Base-by-base conservation (phyloP, 2,797 vertebrate species). In the Limnodromus scolopaceus region DNA sequence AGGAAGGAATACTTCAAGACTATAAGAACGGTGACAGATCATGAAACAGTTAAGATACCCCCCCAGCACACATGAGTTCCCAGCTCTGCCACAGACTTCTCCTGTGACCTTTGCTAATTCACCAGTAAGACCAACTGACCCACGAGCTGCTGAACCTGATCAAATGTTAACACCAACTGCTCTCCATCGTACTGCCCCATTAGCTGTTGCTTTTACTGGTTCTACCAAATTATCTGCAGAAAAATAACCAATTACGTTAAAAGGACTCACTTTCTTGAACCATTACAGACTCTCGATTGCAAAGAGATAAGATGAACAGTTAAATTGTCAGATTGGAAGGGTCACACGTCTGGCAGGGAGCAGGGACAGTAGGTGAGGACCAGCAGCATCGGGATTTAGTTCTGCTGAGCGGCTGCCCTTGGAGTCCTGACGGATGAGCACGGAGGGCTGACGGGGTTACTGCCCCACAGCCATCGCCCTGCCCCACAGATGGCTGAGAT, bases 181-280 rank as follows among this genome's bases (percentile, higher is more conserved):
- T 55, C n/a, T n/a, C 54, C 39, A 0, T 27, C 6, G 0, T 2
- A 6, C 39, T 28, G 63, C 70, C 64, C 63, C 45, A 0, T 20
- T 19, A 65, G 51, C 24, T 17, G 66, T 4, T 39, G 55, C 38
- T 76, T 27, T 18, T 53, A 17, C n/a, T 4, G 43, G 1, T 46
- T 53, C 75, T 39, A 30, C 7, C 45, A 22, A 39, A n/a, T 39
- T 3, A 16, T 23, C 55, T 34, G 16, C 55, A 16, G 34, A 28
- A 53, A 55, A 93, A 49, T 22, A 53, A 41, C 17, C 11, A 1
- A 0, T 32, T 34, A 10, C 34, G 34, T 16, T 9, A 8, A 32
- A 55, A 75, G n/a, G 46, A 24, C 46, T 36, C 2, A 0, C 28
- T 63, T 41, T n/a, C 51, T n/a, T 5, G 23, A 14, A 30, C 9